A percentile compares a stretch with the other conserved stretches of the same genome.
These are phyloP conservation scores for Podiceps cristatus DNA, from an alignment of 2,113 vertebrate species.

Conservation along the genomic window DNA sequence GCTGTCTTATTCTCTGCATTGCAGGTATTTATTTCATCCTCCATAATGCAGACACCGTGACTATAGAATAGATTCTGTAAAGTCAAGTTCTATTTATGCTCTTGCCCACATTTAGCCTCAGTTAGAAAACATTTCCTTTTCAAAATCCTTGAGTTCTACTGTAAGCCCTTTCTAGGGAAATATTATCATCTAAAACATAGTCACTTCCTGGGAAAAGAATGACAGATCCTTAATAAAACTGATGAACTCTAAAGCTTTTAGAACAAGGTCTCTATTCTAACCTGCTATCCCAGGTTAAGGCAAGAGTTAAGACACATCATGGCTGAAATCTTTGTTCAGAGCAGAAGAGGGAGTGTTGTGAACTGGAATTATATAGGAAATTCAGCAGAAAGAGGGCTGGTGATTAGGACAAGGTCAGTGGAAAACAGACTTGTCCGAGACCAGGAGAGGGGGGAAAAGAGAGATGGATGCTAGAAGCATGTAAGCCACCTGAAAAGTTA, in stretches of 20 bases:
- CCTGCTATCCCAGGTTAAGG: not conserved
- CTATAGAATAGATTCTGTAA: not conserved
- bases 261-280: not conserved
- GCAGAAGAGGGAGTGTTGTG: not conserved
- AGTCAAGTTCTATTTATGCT: conserved; percentile 1
- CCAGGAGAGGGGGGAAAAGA: not conserved
- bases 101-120: not conserved
- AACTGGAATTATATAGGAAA: not conserved
- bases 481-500: not conserved
- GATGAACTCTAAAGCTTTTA: not conserved
- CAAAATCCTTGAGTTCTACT: not conserved
- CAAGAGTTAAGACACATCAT: not conserved
- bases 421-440: not conserved
- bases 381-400: not conserved
- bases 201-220: not conserved
- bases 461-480: not conserved
- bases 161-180: not conserved
- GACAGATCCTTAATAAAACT: not conserved
- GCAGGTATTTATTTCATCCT: not conserved
- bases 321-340: not conserved
- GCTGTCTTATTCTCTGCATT: not conserved
- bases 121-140: not conserved
- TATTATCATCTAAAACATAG: not conserved
- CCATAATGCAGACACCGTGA: not conserved
- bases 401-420: not conserved